Base-by-base conservation (phyloP, 2,797 vertebrate genomes). In the Pogoniulus pusillus region DNA sequence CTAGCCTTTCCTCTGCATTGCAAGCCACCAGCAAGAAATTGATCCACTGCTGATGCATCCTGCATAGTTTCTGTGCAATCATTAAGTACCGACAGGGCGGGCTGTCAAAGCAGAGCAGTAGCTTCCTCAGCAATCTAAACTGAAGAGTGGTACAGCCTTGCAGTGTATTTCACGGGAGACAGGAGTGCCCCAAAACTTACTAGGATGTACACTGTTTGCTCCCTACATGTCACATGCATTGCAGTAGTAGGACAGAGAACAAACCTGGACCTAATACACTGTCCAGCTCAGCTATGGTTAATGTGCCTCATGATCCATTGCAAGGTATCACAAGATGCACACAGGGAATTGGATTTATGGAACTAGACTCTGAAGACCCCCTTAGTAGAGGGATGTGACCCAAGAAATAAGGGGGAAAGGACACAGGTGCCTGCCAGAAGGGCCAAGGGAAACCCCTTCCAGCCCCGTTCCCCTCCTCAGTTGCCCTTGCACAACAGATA, bases 261-360 rank as follows among this genome's bases (percentile, higher is more conserved):
- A 47, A 85, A 58, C 5, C 4, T 1, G 7, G 9, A 7, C 4
- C 2, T 1, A 68, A 30, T 7, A 34, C 7, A 16, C 3, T 4
- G 7, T 7, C 18, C 39, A 41, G 17, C 30, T 75, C 54, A 47
- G 27, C 23, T 17, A 29, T 8, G 29, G 3, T 23, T 43, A 54
- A 16, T 9, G 15, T 20, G 7, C 53, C 57, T 70, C 27, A 12
- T 4, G 41, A 65, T 9, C 26, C 5, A 0, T 29, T 20, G 1
- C 2, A 82, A 30, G 16, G 1, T 16, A 37, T 32, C 30, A 23
- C 20, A 49, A 68, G 29, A 60, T 19, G 23, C 0, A 0, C 22
- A 53, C 10, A 13, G 23, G n/a, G n/a, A n/a, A n/a, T n/a, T n/a
- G n/a, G n/a, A n/a, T n/a, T n/a, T n/a, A n/a, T n/a, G n/a, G n/a